Evolutionary conservation across 2,888 invertebrate genomes (phyloP).

Genomic region (Theretra japonica): DNA sequence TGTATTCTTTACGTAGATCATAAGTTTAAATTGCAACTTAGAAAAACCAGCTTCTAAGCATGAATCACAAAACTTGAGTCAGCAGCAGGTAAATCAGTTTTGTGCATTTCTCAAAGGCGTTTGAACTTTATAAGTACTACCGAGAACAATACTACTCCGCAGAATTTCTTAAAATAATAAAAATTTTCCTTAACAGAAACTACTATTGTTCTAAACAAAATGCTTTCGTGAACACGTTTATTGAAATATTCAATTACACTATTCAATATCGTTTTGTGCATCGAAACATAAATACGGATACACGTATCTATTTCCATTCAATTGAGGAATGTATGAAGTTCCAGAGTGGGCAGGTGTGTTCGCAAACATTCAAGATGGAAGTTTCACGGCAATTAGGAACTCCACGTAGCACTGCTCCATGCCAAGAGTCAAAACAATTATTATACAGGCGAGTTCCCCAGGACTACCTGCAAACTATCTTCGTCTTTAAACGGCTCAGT

Average conservation of each 20-base stretch:
- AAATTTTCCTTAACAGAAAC: not conserved
- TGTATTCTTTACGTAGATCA: no score
- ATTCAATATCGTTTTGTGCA: slow-evolving; percentile 32
- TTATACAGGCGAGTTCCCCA: slow-evolving; percentile 39
- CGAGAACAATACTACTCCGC: not conserved
- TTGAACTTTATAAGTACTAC: no score
- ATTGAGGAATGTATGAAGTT: slow-evolving; percentile 30
- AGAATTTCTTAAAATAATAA: not conserved
- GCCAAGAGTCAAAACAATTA: slow-evolving; percentile 46
- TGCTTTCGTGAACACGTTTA: not conserved
- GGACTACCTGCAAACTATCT: slow-evolving; percentile 40
- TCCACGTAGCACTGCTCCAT: slow-evolving; percentile 26
- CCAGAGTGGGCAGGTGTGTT: slow-evolving; percentile 29
- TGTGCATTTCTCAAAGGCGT: no score
- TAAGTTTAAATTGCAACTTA: no score
- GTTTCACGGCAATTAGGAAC: slow-evolving; percentile 46
- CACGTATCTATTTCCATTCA: slow-evolving; percentile 22
- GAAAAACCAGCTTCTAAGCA: no score
- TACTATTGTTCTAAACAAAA: not conserved
- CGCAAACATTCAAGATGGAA: slow-evolving; percentile 40
- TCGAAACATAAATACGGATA: slow-evolving; percentile 5
- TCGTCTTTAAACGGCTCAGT: slow-evolving; percentile 26
- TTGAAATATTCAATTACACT: not conserved
- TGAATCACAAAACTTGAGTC: no score
- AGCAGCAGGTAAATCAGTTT: no score